These are phyloP conservation scores for Drosophila kanapiae DNA, from an alignment of 1,140 invertebrate genomes.

Conservation along the genomic window DNA sequence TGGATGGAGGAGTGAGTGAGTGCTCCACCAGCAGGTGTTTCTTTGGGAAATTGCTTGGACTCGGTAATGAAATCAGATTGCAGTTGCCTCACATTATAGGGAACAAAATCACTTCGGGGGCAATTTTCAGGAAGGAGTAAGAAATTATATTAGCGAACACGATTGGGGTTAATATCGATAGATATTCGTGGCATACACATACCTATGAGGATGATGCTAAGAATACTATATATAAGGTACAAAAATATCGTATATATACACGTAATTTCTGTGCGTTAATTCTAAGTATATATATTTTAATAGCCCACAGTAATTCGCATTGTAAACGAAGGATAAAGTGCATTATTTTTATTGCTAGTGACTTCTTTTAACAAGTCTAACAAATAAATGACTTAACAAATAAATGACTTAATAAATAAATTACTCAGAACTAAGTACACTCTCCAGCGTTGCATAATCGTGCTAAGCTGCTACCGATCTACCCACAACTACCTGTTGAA, in stretches of 20 bases:
- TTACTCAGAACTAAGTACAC: background rate
- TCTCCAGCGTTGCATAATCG: slow-evolving; percentile 2
- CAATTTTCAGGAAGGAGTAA: slow-evolving; percentile 1
- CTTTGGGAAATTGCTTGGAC: slow-evolving; percentile 38
- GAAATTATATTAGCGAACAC: slow-evolving; percentile 22
- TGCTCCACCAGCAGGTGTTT: slow-evolving; percentile 36
- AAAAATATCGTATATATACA: background rate
- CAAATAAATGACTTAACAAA: too few species aligned
- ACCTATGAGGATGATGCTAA: slow-evolving; percentile 1
- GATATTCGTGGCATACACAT: slow-evolving; percentile 9
- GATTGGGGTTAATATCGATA: slow-evolving; percentile 19
- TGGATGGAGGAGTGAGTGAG: slow-evolving; percentile 1
- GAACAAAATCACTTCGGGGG: slow-evolving; percentile 10
- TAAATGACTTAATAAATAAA: too few species aligned
- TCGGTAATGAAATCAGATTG: slow-evolving; percentile 46
- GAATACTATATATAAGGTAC: slow-evolving; percentile 1
- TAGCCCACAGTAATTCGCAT: background rate
- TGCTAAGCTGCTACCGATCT: slow-evolving; percentile 7
- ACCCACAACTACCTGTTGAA: slow-evolving; percentile 5
- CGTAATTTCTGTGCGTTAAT: too few species aligned
- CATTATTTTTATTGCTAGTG: too few species aligned
- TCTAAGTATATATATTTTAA: background rate
- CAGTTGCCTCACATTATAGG: slow-evolving; percentile 26
- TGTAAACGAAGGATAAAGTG: too few species aligned
- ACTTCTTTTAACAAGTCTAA: too few species aligned